Base-by-base conservation (phyloP, 37 sponge, comb jelly and placozoan genomes). In the Lycopodina hypogea region DNA sequence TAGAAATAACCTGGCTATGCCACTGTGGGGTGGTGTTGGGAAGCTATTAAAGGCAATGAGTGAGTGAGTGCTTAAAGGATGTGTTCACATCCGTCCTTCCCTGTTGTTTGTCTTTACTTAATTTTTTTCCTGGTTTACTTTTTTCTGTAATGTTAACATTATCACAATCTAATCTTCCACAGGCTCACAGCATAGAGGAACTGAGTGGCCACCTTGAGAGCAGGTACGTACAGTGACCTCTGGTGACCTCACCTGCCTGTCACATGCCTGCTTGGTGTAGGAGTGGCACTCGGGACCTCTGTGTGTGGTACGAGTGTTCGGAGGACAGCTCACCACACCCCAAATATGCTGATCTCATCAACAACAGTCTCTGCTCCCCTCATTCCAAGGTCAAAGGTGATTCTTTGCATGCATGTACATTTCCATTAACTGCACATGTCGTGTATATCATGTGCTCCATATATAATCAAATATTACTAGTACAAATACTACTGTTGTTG, bases 281-380 rank as follows among this genome's bases (percentile, higher is more conserved):
- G 53, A 86, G 86, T 63, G 74, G 79, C 29, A 66, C 35, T 6
- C 51, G 35, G 7, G 87, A 60, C 61, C 86, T 78, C 61, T 55
- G 68, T 1, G 80, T 90, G 42, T 90, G 91, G 91, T 86, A 86
- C 58, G 67, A 78, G 58, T 12, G 48, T 45, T 83, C 79, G 39
- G 67, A 74, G 7, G 57, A 58, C 0, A 51, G 53, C 30, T 8
- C 32, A 22, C 69, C 74, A 0, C 71, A 89, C 41, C 63, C 63
- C 12, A 62, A 65, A 1, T 70, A 83, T 18, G 51, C 79, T 29
- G 48, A 73, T 35, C 64, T 56, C 72, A 86, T 90, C 14, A 39
- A 55, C 34, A 65, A 72, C 30, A 56, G 75, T 17, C 51, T 90
- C 39, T 52, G 56, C 42, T 48, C 71, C 19, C 80, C 83, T 21